Conservation (phyloP, 2,888 invertebrate genomes). For the Leptura quadrifasciata region DNA sequence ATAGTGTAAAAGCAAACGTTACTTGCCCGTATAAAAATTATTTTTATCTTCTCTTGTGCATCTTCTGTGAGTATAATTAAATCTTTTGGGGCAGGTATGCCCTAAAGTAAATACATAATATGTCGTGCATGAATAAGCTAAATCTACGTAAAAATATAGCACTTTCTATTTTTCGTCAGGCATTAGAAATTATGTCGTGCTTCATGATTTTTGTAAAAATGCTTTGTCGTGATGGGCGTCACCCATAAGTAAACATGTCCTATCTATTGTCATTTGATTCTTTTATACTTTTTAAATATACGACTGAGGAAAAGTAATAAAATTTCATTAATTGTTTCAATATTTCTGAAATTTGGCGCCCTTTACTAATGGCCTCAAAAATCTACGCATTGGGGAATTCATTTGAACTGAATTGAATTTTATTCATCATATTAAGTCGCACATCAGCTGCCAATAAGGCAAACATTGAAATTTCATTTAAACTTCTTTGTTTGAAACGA, state of each 20-base stretch:
- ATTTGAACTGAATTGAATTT: no score
- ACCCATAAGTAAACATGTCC: not conserved
- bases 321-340: no score
- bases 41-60: no score
- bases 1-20: no score
- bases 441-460: no score
- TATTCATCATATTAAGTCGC: no score
- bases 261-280: not conserved
- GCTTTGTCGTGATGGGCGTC: conserved; percentile 24
- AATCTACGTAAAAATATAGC: not conserved
- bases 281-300: not conserved
- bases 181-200: conserved; percentile 11
- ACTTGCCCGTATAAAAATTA: no score
- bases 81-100: not conserved
- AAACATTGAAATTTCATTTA: no score
- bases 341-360: no score
- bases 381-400: no score
- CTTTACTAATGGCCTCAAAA: no score
- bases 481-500: no score
- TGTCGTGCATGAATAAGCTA: not conserved
- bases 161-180: conserved; percentile 14
- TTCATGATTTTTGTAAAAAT: not conserved
- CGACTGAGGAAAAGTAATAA: not conserved
- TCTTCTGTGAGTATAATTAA: not conserved
- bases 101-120: conserved; percentile 7